Conservation (phyloP, 2,888 invertebrate species). For the Polydrusus cervinus region DNA sequence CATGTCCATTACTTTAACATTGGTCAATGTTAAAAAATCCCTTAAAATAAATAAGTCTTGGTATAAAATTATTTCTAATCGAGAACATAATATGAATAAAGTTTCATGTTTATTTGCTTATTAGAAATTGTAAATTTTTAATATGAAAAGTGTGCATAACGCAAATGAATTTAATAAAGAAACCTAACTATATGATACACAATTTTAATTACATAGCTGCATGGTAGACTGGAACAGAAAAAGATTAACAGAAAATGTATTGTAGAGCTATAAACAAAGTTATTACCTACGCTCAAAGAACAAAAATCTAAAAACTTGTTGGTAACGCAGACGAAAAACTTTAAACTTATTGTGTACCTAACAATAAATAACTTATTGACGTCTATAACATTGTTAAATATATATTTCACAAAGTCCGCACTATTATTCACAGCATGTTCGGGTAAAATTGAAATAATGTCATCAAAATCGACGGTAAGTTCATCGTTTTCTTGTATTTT, state of each 20-base stretch:
- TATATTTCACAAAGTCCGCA: constrained; percentile 8
- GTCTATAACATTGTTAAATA: constrained; percentile 6
- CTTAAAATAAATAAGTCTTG: no score
- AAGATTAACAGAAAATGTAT: background rate
- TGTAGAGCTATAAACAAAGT: background rate
- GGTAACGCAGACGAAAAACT: constrained; percentile 4
- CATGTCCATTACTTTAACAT: no score
- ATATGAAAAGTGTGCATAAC: no score
- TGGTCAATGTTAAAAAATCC: no score
- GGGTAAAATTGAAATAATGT: constrained; percentile 3
- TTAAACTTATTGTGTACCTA: constrained; percentile 9
- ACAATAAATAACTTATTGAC: constrained; percentile 9
- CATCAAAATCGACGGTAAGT: background rate
- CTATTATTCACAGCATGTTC: background rate
- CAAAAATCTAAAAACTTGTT: constrained; percentile 7
- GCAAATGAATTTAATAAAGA: no score
- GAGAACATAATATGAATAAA: no score
- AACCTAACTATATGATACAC: no score
- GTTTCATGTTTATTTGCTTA: no score
- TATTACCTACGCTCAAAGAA: background rate
- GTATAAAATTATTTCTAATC: no score
- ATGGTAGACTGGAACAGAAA: no score
- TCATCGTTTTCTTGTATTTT: constrained; percentile 12
- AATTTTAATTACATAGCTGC: no score
- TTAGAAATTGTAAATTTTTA: no score